Base-by-base conservation (phyloP, 2,888 invertebrate genomes). In the Elmis aenea region DNA sequence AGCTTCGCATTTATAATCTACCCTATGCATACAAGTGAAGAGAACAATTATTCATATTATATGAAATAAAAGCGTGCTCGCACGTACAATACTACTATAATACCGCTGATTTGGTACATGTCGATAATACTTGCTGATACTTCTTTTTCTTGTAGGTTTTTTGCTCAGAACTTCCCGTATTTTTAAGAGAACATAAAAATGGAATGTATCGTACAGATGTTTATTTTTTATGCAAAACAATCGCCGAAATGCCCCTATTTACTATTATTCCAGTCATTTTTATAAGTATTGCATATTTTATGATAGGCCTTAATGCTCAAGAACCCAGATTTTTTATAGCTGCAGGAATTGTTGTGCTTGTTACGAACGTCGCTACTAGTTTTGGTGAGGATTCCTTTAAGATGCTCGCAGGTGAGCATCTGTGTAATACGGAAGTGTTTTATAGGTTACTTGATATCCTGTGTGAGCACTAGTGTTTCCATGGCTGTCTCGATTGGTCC, bases 401-500 rank as follows among this genome's bases (percentile, higher is more conserved):
- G n/a, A 16, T 28, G 6, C 21, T 24, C 1, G 26, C 14, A 8
- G 15, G 13, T 13, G 27, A 26, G 10, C 10, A 12, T 6, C 10
- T 8, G 9, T 3, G 13, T 18, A 13, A 11, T 16, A 18, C 5
- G 18, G 18, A 8, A 18, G 10, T 29, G 21, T n/a, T 26, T 24
- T 37, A 8, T 69, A 91, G 91, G 95, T 21, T 96, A 95, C 67
- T 71, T 94, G 51, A 84, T 95, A 60, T 94, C 95, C 0, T 91
- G 93, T 51, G 71, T 85, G 0, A 85, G 91, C 52, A 81, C 78
- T 41, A 85, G 82, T 42, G 79, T 89, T 2, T 85, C 87, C 26
- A 86, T 94, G 79, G 94, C 94, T 0, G 71, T 94, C 1, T 87
- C 93, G 0, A 76, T 96, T 32, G 90, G 92, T 0, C 92, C 95